These are phyloP conservation scores for Thecocarcelia acutangulata DNA, from an alignment of 2,888 invertebrate genomes.

Conservation along the genomic window DNA sequence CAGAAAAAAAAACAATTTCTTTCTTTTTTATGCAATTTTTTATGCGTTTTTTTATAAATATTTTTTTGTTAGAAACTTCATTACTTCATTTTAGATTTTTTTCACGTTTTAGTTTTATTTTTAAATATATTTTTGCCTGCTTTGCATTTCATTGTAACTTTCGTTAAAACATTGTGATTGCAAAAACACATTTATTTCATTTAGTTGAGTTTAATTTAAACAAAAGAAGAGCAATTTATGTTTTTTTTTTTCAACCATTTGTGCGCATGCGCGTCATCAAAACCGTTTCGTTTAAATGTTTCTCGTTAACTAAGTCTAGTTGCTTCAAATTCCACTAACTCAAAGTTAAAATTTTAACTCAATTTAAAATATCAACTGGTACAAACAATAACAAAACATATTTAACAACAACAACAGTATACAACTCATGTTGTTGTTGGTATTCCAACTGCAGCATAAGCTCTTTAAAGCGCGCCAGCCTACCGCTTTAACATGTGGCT, in stretches of 20 bases:
- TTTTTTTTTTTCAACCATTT: background rate
- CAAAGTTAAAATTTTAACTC: constrained; percentile 35
- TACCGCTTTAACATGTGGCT: background rate
- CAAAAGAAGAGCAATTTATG: background rate
- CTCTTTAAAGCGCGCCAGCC: background rate
- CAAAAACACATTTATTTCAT: background rate
- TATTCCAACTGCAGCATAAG: constrained; percentile 5
- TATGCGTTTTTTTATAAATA: constrained; percentile 22
- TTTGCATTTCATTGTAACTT: constrained; percentile 37
- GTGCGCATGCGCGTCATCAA: constrained; percentile 46
- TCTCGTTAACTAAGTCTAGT: constrained; percentile 60
- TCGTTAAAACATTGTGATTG: constrained; percentile 52
- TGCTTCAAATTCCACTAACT: constrained; percentile 4
- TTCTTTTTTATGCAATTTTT: too few relatives aligned
- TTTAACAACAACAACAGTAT: constrained; percentile 5
- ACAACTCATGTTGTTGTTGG: constrained; percentile 12
- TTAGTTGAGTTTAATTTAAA: background rate
- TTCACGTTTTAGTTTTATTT: constrained; percentile 11
- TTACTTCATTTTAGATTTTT: too few relatives aligned
- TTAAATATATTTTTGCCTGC: constrained; percentile 12
- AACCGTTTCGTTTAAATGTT: constrained; percentile 60
- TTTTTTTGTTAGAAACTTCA: too few relatives aligned
- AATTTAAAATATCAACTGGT: constrained; percentile 38
- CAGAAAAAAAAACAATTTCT: too few relatives aligned
- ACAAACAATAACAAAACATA: constrained; percentile 21